Base-by-base conservation (phyloP, 2,888 invertebrate species). In the Cancer borealis region DNA sequence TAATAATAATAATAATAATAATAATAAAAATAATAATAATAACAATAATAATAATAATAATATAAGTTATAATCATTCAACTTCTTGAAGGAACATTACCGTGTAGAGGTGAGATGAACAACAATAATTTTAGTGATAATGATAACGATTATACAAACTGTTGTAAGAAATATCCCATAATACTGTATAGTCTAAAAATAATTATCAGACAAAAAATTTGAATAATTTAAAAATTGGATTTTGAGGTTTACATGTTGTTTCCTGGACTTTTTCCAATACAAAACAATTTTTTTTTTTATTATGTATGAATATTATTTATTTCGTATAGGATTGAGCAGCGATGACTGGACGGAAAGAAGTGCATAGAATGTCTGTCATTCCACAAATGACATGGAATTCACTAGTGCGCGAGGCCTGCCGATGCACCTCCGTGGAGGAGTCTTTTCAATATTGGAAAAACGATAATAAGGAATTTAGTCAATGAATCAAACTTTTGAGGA, bases 401-500 rank as follows among this genome's bases (percentile, higher is more conserved):
- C 2, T 5, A 0, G 30, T 8, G 79, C 79, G 26, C 17, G 46
- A 8, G 8, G 49, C n/a, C 49, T 14, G n/a, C 49, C 17, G 90
- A 90, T 60, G 66, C 39, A 91, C 45, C 39, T 2, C 60, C 26
- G 3, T 90, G 12, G 21, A 14, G 91, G 45, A 91, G 91, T 39
- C 91, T 66, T 91, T 60, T 91, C 91, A 91, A 91, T 91, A 91
- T 91, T 91, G 91, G 91, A 91, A 91, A 91, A 91, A 60, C 91
- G 91, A 91, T 91, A 91, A 91, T 91, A 66, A 66, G 91, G 91
- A 91, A 91, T 66, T 91, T 91, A 60, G 6, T 66, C n/a, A 60
- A 91, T 91, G 91, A 91, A 91, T 91, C 91, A 91, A 91, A 91
- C 60, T 66, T 91, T 60, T 91, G 30, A 60, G 14, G 60, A 91